Evolutionary conservation across 1,140 invertebrate genomes (phyloP).

Genomic region (Drosophila equinoxialis): DNA sequence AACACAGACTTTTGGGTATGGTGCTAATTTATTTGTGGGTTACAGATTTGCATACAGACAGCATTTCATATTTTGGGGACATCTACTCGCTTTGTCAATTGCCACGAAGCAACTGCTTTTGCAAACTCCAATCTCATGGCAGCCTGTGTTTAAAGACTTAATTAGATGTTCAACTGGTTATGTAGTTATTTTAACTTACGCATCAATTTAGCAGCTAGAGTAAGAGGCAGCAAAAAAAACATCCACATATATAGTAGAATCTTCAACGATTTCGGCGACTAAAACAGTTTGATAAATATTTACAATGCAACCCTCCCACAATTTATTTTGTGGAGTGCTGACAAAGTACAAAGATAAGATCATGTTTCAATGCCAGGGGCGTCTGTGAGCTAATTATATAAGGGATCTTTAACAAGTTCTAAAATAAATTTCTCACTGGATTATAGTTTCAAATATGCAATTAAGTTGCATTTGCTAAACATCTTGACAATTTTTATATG

Average conservation of each 20-base stretch:
- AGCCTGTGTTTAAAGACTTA: background rate
- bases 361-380: too few relatives aligned
- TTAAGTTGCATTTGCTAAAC: too few relatives aligned
- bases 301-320: too few relatives aligned
- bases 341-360: too few relatives aligned
- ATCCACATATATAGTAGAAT: background rate
- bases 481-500: too few relatives aligned
- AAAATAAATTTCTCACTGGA: background rate
- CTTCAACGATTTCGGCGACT: background rate
- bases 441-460: background rate
- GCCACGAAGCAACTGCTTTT: constrained; percentile 4
- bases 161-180: background rate
- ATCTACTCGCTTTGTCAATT: constrained; percentile 3
- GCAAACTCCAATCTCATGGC: constrained; percentile 24
- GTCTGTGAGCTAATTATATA: too few relatives aligned
- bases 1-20: background rate
- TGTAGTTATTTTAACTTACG: background rate
- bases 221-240: background rate
- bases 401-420: too few relatives aligned
- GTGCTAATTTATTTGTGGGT: background rate
- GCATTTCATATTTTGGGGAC: constrained; percentile 5
- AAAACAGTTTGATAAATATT: background rate
- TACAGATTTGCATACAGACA: constrained; percentile 1
- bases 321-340: too few relatives aligned
- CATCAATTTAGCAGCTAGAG: background rate